Base-by-base conservation (phyloP, 2,113 vertebrate species). In the Uropsilus gracilis region DNA sequence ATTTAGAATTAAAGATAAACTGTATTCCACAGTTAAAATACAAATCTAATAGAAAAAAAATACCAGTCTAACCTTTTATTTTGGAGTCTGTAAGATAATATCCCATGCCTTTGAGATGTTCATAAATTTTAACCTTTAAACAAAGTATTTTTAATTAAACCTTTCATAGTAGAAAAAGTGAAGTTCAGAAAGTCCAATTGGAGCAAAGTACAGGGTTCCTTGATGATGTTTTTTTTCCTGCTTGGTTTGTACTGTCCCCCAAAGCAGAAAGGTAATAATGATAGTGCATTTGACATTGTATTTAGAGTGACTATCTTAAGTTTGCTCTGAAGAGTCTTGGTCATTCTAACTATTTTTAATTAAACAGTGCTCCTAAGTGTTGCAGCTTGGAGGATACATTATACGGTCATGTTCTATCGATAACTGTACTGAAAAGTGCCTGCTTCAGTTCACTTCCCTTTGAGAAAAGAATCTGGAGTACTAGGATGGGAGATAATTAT, bases 21-120 rank as follows among this genome's bases (percentile, higher is more conserved):
- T 8, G 24, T 86, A 1, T 94, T 96, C 39, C 17, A 77, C 28
- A 48, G 17, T 94, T 86, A 95, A 95, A 95, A 84, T 95, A 30
- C 95, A 94, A 85, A 72, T 89, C 28, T 94, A 89, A 20, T 57
- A 89, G 46, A 84, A 39, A 83, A 95, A 92, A 76, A 46, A 68
- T 72, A n/a, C 22, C 53, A 30, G 93, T 39, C 24, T 44, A 81
- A 55, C 39, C 59, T 84, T 48, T 73, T 92, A 69, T 90, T 81
- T 88, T 75, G 59, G 22, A 91, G 12, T 75, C 78, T 50, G 0
- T 73, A 55, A 80, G 76, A 24, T 17, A 46, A 53, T 46, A 76
- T 85, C 37, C 57, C 46, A 85, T 64, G 17, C 22, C 72, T 96
- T 89, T 90, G 63, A 93, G 63, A 57, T 92, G 42, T 75, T 90